Evolutionary conservation across 2,113 vertebrate genomes (phyloP).

Genomic region (Heterotis niloticus): DNA sequence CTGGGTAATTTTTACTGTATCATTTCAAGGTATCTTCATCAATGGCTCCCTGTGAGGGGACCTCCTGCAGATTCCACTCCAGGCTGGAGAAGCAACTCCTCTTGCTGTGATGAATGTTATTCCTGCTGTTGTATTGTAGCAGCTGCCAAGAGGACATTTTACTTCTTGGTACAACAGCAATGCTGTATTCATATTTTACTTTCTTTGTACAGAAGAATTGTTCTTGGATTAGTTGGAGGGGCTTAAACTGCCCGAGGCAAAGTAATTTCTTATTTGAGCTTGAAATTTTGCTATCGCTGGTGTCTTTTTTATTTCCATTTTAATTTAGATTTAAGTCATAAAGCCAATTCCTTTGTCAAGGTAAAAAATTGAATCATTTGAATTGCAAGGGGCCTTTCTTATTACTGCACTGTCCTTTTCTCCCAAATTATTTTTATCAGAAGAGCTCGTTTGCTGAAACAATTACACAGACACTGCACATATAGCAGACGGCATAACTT

Average conservation of each 20-base stretch:
- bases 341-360: not conserved
- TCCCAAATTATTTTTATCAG: conserved; percentile 11
- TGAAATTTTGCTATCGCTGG: not conserved
- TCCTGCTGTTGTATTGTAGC: not conserved
- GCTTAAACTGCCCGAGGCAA: not conserved
- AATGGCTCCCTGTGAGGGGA: no score
- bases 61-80: no score
- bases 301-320: conserved; percentile 9
- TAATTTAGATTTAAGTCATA: conserved; percentile 26
- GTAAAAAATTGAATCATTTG: conserved; percentile 19
- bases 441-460: not conserved
- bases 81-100: no score
- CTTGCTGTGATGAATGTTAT: no score
- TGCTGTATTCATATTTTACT: not conserved
- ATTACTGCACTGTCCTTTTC: not conserved
- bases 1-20: no score
- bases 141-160: not conserved
- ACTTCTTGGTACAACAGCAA: not conserved
- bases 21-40: no score
- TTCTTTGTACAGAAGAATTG: not conserved
- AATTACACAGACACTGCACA: not conserved
- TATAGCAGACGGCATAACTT: not conserved
- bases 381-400: not conserved
- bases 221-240: not conserved
- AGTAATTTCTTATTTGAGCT: not conserved